Conservation (phyloP, 1,140 invertebrate genomes). For the Dinothrombium tinctorium region DNA sequence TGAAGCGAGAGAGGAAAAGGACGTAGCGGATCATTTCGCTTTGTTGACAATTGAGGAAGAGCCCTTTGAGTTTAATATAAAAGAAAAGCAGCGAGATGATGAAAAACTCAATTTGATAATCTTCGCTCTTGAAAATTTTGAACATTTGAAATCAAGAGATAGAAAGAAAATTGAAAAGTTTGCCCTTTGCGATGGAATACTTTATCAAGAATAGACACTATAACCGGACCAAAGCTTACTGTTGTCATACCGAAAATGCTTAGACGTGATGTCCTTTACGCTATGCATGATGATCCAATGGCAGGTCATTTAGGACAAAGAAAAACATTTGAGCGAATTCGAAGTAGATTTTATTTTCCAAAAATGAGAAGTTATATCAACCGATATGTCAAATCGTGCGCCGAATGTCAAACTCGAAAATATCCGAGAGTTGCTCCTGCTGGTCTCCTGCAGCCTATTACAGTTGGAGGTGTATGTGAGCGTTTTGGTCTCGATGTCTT, state of each 20-base stretch:
- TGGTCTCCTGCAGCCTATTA: constrained; percentile 6
- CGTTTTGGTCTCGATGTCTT: constrained; percentile 16
- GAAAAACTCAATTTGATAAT: not conserved
- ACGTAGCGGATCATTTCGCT: not conserved
- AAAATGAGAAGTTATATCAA: not conserved
- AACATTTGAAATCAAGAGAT: not conserved
- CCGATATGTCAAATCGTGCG: not conserved
- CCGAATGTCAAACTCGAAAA: not conserved
- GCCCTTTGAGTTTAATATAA: too few relatives aligned
- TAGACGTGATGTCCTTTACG: not conserved
- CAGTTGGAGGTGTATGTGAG: constrained; percentile 10
- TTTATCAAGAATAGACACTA: not conserved
- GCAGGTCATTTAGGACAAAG: not conserved
- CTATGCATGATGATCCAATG: constrained; percentile 5
- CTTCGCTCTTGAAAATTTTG: not conserved
- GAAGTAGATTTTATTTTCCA: not conserved
- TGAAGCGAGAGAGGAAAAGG: not conserved
- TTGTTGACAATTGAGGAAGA: not conserved
- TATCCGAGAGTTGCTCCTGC: not conserved
- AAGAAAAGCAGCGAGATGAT: constrained; percentile 1
- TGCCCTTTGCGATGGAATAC: not conserved
- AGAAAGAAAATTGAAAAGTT: not conserved
- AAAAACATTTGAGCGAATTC: constrained; percentile 1
- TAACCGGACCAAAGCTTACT: not conserved
- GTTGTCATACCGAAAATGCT: not conserved